These are phyloP conservation scores for Sarcophaga rosellei DNA, from an alignment of 2,888 invertebrate genomes.

Conservation along the genomic window DNA sequence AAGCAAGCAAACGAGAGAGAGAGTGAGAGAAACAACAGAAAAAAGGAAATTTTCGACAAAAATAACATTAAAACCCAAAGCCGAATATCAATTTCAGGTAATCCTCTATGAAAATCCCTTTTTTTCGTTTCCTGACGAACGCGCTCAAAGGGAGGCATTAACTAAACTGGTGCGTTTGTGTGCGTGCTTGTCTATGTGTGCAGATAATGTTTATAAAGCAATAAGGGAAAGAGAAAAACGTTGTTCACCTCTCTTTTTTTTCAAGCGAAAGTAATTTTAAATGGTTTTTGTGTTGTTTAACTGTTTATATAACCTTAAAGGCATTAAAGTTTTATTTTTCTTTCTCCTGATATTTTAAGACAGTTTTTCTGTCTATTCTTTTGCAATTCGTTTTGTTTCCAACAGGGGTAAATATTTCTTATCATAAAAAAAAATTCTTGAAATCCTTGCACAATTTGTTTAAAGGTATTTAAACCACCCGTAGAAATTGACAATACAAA, in stretches of 20 bases:
- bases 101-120: constrained; percentile 65
- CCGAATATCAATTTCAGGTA: constrained; percentile 68
- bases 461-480: background rate
- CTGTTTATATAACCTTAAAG: constrained; percentile 64
- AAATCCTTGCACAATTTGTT: background rate
- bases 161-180: constrained; percentile 29
- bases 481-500: background rate
- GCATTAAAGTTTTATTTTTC: constrained; percentile 60
- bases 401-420: background rate
- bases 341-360: constrained; percentile 52
- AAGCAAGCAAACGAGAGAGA: no score
- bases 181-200: constrained; percentile 19
- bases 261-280: constrained; percentile 22
- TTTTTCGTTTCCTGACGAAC: constrained; percentile 65
- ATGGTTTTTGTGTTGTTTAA: constrained; percentile 27
- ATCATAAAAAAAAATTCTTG: background rate
- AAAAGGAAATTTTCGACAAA: background rate
- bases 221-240: background rate
- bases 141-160: constrained; percentile 63
- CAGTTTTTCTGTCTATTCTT: constrained; percentile 41
- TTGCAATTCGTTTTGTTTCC: constrained; percentile 32
- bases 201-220: no score
- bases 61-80: constrained; percentile 35
- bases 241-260: background rate
- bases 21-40: no score